Conservation (phyloP, 2,113 vertebrate genomes). For the Cyphomyrus plagiostoma region DNA sequence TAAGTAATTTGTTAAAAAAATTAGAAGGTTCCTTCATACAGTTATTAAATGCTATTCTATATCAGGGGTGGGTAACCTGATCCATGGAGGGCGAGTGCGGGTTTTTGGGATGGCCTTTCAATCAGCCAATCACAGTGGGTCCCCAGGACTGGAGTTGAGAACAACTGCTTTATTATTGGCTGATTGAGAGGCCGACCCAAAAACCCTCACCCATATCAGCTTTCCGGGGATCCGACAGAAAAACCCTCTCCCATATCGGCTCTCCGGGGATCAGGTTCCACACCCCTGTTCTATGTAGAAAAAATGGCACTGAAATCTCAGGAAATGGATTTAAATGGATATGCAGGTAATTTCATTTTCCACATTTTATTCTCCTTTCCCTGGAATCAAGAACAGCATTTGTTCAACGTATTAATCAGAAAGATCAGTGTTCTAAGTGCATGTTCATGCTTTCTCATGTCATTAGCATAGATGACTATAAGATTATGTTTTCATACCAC, state of each 20-base stretch:
- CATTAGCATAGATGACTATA: neutral
- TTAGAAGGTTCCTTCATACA: neutral
- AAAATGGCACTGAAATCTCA: conserved; percentile 16
- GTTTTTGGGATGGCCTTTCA: too few relatives aligned
- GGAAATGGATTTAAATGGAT: conserved; percentile 15
- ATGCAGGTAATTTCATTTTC: neutral
- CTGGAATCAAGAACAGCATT: neutral
- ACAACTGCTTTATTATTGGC: too few relatives aligned
- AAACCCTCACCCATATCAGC: neutral
- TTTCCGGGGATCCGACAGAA: too few relatives aligned
- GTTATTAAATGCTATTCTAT: neutral
- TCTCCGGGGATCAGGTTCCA: neutral
- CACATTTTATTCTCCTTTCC: neutral
- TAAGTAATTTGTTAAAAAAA: neutral
- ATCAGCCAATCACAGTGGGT: too few relatives aligned
- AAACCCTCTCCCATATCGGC: neutral
- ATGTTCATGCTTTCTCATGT: neutral
- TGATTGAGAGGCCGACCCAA: too few relatives aligned
- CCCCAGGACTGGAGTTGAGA: too few relatives aligned
- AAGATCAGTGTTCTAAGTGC: neutral
- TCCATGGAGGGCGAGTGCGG: too few relatives aligned
- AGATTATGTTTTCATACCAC: neutral
- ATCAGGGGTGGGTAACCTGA: too few relatives aligned
- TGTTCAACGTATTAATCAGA: neutral
- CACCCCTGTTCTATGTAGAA: neutral